phyloP scores from a whole-genome alignment of 2,888 invertebrate species.

The Parochlus steinenii region DNA sequence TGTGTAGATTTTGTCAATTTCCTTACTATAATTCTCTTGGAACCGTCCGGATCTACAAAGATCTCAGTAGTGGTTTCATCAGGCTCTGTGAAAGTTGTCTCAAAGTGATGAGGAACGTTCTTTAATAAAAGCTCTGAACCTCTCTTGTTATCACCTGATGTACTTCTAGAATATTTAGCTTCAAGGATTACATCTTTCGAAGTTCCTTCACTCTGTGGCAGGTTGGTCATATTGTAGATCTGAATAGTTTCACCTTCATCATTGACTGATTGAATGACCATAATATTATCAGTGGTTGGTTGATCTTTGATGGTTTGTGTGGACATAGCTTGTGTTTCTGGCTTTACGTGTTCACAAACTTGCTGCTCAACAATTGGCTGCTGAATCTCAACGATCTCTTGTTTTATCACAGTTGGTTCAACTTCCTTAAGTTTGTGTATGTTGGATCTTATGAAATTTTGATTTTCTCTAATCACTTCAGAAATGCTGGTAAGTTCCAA shows the following conservation, averaged over 20 bases:
- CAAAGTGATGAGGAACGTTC: slow-evolving; percentile 57
- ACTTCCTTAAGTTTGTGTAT: not conserved
- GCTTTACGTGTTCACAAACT: slow-evolving; percentile 20
- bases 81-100: slow-evolving; percentile 65
- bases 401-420: slow-evolving; percentile 21
- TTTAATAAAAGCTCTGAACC: slow-evolving; percentile 55
- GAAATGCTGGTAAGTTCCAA: slow-evolving; percentile 7
- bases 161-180: slow-evolving; percentile 47
- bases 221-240: slow-evolving; percentile 49
- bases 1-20: slow-evolving; percentile 54
- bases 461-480: slow-evolving; percentile 9
- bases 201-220: slow-evolving; percentile 36
- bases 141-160: slow-evolving; percentile 33
- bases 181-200: slow-evolving; percentile 49
- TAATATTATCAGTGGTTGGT: slow-evolving; percentile 43
- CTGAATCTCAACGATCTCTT: slow-evolving; percentile 29
- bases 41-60: slow-evolving; percentile 63
- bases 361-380: slow-evolving; percentile 33
- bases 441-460: not conserved
- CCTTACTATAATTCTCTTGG: slow-evolving; percentile 59
- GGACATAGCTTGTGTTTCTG: slow-evolving; percentile 23
- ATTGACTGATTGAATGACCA: slow-evolving; percentile 43
- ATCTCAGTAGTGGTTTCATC: slow-evolving; percentile 71
- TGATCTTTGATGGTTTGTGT: slow-evolving; percentile 28
- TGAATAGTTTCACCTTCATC: slow-evolving; percentile 54